Conservation (phyloP, 1,140 invertebrate species). For the Scylla paramamosain region DNA sequence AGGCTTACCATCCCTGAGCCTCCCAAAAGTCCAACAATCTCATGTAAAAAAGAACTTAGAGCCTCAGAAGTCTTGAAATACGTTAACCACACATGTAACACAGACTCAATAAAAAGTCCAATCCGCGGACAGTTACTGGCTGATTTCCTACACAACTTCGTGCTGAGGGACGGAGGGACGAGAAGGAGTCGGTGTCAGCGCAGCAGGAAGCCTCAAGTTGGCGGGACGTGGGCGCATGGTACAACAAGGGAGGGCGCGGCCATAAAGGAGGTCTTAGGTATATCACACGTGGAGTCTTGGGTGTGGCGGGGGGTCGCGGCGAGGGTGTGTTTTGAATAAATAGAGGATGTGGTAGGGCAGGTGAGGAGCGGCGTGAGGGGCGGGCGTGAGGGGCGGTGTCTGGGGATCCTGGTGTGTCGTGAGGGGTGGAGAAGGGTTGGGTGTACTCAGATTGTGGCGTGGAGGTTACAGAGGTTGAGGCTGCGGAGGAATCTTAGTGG, state of each 20-base stretch:
- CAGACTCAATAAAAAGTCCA: neutral
- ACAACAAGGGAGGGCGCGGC: neutral
- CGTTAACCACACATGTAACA: neutral
- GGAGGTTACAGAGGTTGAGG: neutral
- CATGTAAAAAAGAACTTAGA: neutral
- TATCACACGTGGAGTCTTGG: neutral
- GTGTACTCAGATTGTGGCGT: neutral
- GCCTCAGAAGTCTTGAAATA: neutral
- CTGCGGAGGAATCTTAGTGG: neutral
- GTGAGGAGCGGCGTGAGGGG: neutral
- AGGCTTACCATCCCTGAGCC: neutral
- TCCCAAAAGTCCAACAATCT: neutral
- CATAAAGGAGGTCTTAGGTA: constrained; percentile 8
- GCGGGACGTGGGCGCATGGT: neutral
- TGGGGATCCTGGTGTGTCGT: neutral
- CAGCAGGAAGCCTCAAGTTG: constrained; percentile 32
- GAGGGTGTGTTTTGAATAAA: neutral
- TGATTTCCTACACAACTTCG: neutral
- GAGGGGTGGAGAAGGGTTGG: neutral
- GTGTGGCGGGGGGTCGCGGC: neutral
- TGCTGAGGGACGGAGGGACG: neutral
- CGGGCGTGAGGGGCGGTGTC: neutral
- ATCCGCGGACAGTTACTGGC: neutral
- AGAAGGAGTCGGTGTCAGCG: neutral
- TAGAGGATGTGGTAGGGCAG: neutral